Conservation (phyloP, 2,888 invertebrate genomes). For the Meteorus cinctellus region DNA sequence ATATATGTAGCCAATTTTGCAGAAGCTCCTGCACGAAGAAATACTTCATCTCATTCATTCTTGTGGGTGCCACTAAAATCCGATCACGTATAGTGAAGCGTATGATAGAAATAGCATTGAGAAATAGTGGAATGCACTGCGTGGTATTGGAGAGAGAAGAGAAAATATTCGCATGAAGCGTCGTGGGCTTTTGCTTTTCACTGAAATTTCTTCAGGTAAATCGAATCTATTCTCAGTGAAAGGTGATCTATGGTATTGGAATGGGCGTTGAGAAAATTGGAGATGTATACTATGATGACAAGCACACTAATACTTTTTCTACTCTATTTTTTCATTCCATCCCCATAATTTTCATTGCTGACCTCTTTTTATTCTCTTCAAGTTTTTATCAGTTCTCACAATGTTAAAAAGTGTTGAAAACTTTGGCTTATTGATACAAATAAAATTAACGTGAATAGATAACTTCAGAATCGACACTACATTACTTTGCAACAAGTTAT, state of each 20-base stretch:
- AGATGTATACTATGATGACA: not conserved
- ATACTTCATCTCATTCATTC: slow-evolving; percentile 15
- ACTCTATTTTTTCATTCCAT: too few species aligned
- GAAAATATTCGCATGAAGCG: slow-evolving; percentile 14
- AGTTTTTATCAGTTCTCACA: too few species aligned
- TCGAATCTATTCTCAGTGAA: slow-evolving; percentile 32
- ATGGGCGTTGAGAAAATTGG: not conserved
- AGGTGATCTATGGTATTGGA: slow-evolving; percentile 1
- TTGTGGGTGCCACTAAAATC: slow-evolving; percentile 8
- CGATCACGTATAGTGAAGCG: slow-evolving; percentile 20
- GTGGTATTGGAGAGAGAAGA: not conserved
- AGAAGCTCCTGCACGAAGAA: not conserved
- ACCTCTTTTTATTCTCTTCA: too few species aligned
- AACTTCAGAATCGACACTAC: too few species aligned
- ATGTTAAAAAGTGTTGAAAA: too few species aligned
- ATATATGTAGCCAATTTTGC: not conserved
- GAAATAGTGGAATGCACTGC: not conserved
- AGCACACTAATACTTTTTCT: too few species aligned
- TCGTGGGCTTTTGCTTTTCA: slow-evolving; percentile 21
- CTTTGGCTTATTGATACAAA: too few species aligned
- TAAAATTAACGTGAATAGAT: too few species aligned
- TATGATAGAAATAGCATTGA: not conserved
- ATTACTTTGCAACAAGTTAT: too few species aligned
- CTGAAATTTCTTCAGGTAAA: slow-evolving; percentile 34
- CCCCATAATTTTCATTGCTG: too few species aligned